Evolutionary conservation across 2,113 vertebrate genomes (phyloP).

Genomic region (Thomomys bottae): DNA sequence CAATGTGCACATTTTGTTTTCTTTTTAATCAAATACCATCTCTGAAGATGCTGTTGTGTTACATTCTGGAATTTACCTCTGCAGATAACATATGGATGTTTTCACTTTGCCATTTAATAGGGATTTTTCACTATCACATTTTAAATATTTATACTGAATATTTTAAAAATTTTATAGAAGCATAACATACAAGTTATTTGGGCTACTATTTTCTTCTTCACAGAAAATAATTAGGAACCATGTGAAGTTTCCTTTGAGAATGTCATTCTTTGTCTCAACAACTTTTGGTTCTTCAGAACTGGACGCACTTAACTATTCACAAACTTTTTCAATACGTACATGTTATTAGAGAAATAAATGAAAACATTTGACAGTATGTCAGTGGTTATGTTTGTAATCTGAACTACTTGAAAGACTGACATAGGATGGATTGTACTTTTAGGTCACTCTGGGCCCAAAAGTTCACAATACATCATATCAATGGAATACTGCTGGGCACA

Average conservation of each 20-base stretch:
- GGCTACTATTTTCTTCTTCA: background rate
- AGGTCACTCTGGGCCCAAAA: no score
- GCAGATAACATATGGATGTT: background rate
- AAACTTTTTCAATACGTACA: background rate
- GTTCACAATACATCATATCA: no score
- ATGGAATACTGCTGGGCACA: no score
- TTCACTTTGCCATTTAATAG: background rate
- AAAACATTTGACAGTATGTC: background rate
- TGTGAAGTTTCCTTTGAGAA: background rate
- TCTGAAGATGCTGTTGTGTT: background rate
- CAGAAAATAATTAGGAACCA: slow-evolving; percentile 6
- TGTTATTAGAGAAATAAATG: background rate
- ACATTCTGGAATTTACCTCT: background rate
- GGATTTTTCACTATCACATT: background rate
- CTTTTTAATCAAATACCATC: background rate
- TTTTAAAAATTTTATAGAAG: slow-evolving; percentile 14
- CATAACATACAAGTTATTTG: background rate
- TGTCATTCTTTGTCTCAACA: background rate
- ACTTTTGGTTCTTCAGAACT: background rate
- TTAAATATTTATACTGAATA: slow-evolving; percentile 10
- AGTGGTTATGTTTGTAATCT: no score
- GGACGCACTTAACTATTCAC: background rate
- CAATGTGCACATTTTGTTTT: background rate
- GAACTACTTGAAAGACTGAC: no score
- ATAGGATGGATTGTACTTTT: no score